A percentile compares a stretch with the other conserved stretches of the same genome.
phyloP scores from a whole-genome alignment of 2,888 invertebrate genomes.

The Athrips mouffetella region DNA sequence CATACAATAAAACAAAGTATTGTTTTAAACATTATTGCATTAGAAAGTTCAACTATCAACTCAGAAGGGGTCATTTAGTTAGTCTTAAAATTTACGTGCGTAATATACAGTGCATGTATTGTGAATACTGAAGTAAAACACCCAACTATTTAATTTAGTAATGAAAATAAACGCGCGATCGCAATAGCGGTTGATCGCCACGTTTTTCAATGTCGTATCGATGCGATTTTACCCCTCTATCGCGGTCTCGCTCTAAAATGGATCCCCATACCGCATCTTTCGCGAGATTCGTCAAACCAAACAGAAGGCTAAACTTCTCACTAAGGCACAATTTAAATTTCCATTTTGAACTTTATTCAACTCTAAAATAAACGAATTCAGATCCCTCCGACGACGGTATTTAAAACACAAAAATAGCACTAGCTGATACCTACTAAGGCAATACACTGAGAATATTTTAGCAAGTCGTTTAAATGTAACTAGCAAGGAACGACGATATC shows the following conservation, averaged over 20 bases:
- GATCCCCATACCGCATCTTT: constrained; percentile 25
- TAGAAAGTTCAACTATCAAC: constrained; percentile 51
- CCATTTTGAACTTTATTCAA: constrained; percentile 72
- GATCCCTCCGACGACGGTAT: constrained; percentile 35
- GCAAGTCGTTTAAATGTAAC: background rate
- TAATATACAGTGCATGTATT: constrained; percentile 56
- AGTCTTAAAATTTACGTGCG: constrained; percentile 44
- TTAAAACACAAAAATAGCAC: constrained; percentile 4
- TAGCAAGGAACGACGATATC: constrained; percentile 10
- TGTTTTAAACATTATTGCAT: constrained; percentile 68
- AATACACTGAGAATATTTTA: constrained; percentile 6
- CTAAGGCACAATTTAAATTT: constrained; percentile 77
- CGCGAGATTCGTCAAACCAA: constrained; percentile 46
- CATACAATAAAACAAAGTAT: constrained; percentile 71
- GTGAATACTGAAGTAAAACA: constrained; percentile 31
- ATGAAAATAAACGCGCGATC: constrained; percentile 2
- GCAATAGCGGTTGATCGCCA: background rate
- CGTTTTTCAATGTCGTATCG: too few relatives aligned
- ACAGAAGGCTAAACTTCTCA: constrained; percentile 61
- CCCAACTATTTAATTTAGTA: constrained; percentile 4
- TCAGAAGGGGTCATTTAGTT: constrained; percentile 49
- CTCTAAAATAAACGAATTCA: constrained; percentile 64
- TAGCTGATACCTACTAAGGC: constrained; percentile 12
- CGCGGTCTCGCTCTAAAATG: background rate
- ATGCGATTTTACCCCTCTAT: background rate